phyloP scores from a whole-genome alignment of 2,888 invertebrate species.

The Ennomos quercinarius region DNA sequence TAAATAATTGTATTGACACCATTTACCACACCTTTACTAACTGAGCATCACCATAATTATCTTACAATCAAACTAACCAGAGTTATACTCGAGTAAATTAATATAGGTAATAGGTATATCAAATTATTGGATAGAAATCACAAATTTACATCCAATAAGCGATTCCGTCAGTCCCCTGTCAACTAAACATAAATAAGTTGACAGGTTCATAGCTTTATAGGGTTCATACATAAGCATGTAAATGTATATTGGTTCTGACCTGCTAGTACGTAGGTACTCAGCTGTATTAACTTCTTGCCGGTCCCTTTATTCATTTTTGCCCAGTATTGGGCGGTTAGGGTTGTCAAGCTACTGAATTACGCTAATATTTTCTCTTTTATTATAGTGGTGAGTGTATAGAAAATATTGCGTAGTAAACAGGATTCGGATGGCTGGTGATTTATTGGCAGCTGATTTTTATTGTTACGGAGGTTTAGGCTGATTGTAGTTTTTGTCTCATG shows the following conservation, averaged over 20 bases:
- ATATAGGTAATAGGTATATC: too few species aligned
- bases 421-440: not conserved
- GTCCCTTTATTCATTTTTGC: slow-evolving; percentile 59
- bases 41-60: too few species aligned
- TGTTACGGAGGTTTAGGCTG: too few species aligned
- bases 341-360: slow-evolving; percentile 38
- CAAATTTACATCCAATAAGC: not conserved
- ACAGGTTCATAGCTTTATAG: not conserved
- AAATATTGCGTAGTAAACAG: slow-evolving; percentile 11
- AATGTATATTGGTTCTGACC: slow-evolving; percentile 41
- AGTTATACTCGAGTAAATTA: too few species aligned
- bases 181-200: slow-evolving; percentile 11
- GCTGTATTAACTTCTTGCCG: slow-evolving; percentile 61
- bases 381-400: slow-evolving; percentile 14
- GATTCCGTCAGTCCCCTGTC: slow-evolving; percentile 12
- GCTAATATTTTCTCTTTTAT: slow-evolving; percentile 19
- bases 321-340: slow-evolving; percentile 51
- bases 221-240: slow-evolving; percentile 14
- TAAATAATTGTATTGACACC: too few species aligned
- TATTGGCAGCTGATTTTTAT: too few species aligned
- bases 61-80: too few species aligned
- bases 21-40: too few species aligned
- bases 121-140: not conserved
- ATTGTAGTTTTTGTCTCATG: too few species aligned
- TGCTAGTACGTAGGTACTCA: slow-evolving; percentile 57